Evolutionary conservation across 2,797 vertebrate species (phyloP), one percentile per base, ranked within the genome.

Genomic region (Cirrhinus molitorella): DNA sequence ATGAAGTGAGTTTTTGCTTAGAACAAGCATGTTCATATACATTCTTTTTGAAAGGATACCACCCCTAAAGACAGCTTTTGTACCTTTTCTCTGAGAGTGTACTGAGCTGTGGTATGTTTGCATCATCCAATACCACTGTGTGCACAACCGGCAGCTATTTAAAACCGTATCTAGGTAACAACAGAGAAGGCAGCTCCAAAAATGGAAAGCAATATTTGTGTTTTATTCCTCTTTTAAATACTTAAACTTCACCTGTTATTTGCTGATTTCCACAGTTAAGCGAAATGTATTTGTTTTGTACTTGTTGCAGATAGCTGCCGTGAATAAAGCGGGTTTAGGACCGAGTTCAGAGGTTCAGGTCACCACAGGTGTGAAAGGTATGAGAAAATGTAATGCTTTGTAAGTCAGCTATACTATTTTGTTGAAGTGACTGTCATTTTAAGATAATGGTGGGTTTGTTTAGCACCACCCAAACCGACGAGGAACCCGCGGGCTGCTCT

Each of bases 281-380:
- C 55, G n/a, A 43, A 25, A 47, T 70, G 65, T 57, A 12, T 55
- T 43, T 81, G 71, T 67, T 84, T 51, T 76, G 31, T 65, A 6
- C 49, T 71, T 61, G 53, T 91, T 93, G 82, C 87, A 99, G 98
- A 96, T 99, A 84, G 97, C 96, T 88, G 98, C 98, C 21, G 95
- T 96, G 86, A 99, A 99, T 43, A 93, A 96, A 51, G 98, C 97
- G 53, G 98, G 98, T 23, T 92, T 93, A 74, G 97, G 98, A 1
- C 96, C 96, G 84, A 98, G 97, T 87, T 94, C 95, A 79, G 96
- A 95, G 80, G 92, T 99, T 89, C 94, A 93, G 89, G 94, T 99
- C 93, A 97, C 96, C 10, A 99, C 97, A 91, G 97, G 95, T 88
- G 96, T 98, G 87, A 97, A 95, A 97, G 97, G 98, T 97, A 94